phyloP scores from a whole-genome alignment of 2,797 vertebrate species.

The Myripristis murdjan region DNA sequence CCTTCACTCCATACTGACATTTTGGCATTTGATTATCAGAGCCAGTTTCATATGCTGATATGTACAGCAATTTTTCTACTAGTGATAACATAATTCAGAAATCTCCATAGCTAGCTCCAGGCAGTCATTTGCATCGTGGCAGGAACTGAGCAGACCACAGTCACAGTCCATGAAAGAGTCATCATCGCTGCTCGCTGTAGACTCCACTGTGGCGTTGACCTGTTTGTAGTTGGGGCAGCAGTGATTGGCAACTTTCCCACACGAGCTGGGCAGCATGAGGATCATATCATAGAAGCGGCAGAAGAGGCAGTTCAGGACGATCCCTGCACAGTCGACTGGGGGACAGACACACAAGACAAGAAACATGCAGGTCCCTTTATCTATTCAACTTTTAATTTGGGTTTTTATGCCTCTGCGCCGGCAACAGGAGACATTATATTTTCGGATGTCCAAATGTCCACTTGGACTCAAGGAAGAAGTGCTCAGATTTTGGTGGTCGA shows the following conservation, averaged over 20 bases:
- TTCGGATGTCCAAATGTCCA: too few species aligned
- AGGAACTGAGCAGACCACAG: constrained; percentile 89
- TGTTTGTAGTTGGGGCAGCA: constrained; percentile 90
- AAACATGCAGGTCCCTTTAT: constrained; percentile 2
- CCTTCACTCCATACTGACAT: neutral
- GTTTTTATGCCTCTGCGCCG: too few species aligned
- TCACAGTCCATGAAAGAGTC: constrained; percentile 88
- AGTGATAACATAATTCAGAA: constrained; percentile 95
- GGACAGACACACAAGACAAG: constrained; percentile 46
- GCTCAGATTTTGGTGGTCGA: too few species aligned
- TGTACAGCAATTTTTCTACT: constrained; percentile 7
- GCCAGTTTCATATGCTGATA: neutral
- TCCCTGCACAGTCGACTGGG: constrained; percentile 93
- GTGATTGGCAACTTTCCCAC: constrained; percentile 84
- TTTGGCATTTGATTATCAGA: constrained; percentile 8
- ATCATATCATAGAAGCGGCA: constrained; percentile 94
- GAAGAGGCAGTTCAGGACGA: constrained; percentile 95
- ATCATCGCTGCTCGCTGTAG: constrained; percentile 79
- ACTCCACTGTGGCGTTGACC: constrained; percentile 78
- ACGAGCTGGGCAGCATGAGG: constrained; percentile 90
- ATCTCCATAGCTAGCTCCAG: constrained; percentile 97
- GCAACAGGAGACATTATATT: too few species aligned
- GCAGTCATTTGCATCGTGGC: constrained; percentile 92
- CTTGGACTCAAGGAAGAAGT: too few species aligned
- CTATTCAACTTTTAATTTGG: neutral